Evolutionary conservation across 2,797 vertebrate genomes (phyloP), one percentile per base, ranked within the genome.

Genomic region (Falco peregrinus): DNA sequence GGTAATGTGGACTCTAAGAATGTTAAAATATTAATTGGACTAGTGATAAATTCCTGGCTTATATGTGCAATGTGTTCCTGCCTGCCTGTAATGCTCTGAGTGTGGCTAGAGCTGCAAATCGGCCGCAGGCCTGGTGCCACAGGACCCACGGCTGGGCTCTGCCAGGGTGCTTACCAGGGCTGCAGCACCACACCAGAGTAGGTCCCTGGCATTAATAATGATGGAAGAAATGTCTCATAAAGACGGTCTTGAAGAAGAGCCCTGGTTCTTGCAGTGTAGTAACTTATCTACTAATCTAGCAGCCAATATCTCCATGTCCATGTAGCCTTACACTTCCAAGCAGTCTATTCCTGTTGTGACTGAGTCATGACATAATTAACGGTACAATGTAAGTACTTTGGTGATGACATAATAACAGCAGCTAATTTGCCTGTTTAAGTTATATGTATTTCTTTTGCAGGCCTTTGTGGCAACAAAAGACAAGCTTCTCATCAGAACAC

Each of bases 241-340:
- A 77, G 13, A 20, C 2, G 17, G 5, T 16, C 56, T 81, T 86
- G 24, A 69, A 80, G 28, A 57, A 84, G 64, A 21, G 26, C 4
- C 2, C 2, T 0, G 0, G 15, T 65, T 87, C 13, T 75, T 41
- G 68, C 4, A 14, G 14, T 2, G 7, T n/a, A 39, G 5, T 47
- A 48, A 41, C 24, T 57, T 57, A 57, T 24, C 3, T 12, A 33
- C 41, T 61, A 82, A 61, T 45, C 8, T 11, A 45, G 21, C 14
- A 39, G 29, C 13, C 10, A 51, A 6, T 10, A 20, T 70, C 43
- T 78, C 24, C 51, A 24, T 39, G 87, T 87, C 41, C n/a, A 29
- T 39, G 11, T 26, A 56, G 12, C 9, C 12, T 75, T 84, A n/a
- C 7, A 9, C 13, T 81, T 81, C 13, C 35, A 60, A 75, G 14